Percentiles rank a stretch among this genome's conserved stretches.
These are phyloP conservation scores for Phthorimaea operculella DNA, from an alignment of 1,140 invertebrate genomes.

Conservation along the genomic window DNA sequence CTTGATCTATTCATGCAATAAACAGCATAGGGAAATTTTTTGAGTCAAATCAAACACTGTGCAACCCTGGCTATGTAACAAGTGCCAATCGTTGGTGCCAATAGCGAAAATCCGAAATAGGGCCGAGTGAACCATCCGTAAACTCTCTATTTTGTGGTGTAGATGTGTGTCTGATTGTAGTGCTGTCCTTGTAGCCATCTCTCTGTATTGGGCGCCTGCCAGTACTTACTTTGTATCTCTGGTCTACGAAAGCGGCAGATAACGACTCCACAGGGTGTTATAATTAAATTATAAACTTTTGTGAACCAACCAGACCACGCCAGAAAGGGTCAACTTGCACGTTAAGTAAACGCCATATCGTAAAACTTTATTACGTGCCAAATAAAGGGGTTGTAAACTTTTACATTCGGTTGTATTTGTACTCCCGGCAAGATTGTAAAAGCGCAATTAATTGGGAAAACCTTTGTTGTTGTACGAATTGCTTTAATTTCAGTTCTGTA, in stretches of 20 bases:
- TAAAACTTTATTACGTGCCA: slow-evolving; percentile 63
- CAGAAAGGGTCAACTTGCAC: slow-evolving; percentile 50
- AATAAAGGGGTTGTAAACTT: slow-evolving; percentile 62
- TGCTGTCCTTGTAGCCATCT: no score
- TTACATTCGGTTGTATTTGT: slow-evolving; percentile 29
- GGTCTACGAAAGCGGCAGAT: slow-evolving; percentile 10
- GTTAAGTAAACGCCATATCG: slow-evolving; percentile 58
- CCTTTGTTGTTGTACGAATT: not conserved
- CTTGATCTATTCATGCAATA: no score
- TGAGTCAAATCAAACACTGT: no score
- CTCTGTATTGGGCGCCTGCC: no score
- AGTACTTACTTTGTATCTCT: no score
- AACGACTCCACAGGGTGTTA: slow-evolving; percentile 53
- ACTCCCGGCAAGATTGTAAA: slow-evolving; percentile 37
- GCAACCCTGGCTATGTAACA: no score
- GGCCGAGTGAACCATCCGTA: no score
- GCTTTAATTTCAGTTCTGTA: not conserved
- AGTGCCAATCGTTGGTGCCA: no score
- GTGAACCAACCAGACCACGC: slow-evolving; percentile 21
- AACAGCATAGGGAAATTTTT: no score
- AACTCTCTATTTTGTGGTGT: no score
- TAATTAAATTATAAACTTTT: slow-evolving; percentile 68
- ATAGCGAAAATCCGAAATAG: no score
- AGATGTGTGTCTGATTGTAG: no score
- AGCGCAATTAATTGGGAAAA: slow-evolving; percentile 8